Base-by-base conservation (phyloP, 2,113 vertebrate species). In the Cyanocitta stelleri region DNA sequence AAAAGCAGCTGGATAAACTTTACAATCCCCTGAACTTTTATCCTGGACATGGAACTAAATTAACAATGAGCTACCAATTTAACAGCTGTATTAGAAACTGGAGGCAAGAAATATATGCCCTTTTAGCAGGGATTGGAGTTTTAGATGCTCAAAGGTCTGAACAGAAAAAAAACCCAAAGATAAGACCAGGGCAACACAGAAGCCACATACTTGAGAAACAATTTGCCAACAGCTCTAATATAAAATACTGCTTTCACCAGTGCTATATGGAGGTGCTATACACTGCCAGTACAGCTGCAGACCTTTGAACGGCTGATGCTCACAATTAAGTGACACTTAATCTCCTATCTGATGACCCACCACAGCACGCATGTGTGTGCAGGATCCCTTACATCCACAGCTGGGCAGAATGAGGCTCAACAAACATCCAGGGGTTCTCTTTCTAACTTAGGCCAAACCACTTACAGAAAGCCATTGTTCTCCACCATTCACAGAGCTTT, bases 291-390 rank as follows among this genome's bases (percentile, higher is more conserved):
- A 8, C 18, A 71, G 82, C 78, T 84, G 44, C 1, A 55, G 69
- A 67, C 2, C 37, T 59, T 13, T 35, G 33, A 62, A 23, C 9
- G 22, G 72, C 35, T 27, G 63, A 35, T 61, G 41, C 16, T 52
- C n/a, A 76, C 55, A 37, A 27, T 33, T 8, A 63, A 51, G 44
- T 41, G 90, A 77, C 58, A 48, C 0, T 1, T 26, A 15, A 46
- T 32, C 35, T 71, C 41, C 55, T 54, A 6, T 10, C 44, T 15
- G 32, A 48, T 12, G 43, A 63, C 33, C 35, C 49, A 13, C 5
- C 32, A 56, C 49, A 68, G 11, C 0, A 0, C 49, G 78, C 43
- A n/a, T 26, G 22, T 33, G 30, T 0, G 1, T 1, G 0, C 21
- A 76, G n/a, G 15, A 80, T 26, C 58, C 52, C 24, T 39, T 5